These are phyloP conservation scores for Riparia riparia DNA, from an alignment of 2,113 vertebrate genomes.

Conservation along the genomic window DNA sequence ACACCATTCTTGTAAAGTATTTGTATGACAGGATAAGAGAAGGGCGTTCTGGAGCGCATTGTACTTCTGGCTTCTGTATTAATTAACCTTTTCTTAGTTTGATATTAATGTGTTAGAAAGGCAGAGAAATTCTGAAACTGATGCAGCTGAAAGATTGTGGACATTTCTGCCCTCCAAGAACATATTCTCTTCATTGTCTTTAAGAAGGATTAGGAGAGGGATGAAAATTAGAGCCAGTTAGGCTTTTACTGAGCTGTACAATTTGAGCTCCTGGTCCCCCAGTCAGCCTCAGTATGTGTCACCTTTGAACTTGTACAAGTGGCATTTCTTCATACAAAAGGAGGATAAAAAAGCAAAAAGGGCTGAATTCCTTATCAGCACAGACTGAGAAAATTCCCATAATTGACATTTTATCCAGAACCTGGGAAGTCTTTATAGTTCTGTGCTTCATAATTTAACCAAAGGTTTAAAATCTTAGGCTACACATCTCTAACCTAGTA, in stretches of 20 bases:
- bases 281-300: background rate
- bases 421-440: background rate
- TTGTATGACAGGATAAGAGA: background rate
- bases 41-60: background rate
- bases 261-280: background rate
- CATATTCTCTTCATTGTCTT: background rate
- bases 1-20: background rate
- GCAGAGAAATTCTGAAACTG: background rate
- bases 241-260: background rate
- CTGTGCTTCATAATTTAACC: background rate
- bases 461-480: background rate
- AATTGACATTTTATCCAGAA: background rate
- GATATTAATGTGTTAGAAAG: background rate
- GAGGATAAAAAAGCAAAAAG: background rate
- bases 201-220: background rate
- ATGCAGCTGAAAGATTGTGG: background rate
- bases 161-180: background rate
- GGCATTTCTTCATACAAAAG: background rate
- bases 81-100: slow-evolving; percentile 28
- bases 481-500: background rate
- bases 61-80: background rate
- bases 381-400: background rate
- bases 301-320: background rate
- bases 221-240: background rate
- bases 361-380: background rate